Conservation (phyloP, 2,888 invertebrate genomes). For the Cheilosia pagana region DNA sequence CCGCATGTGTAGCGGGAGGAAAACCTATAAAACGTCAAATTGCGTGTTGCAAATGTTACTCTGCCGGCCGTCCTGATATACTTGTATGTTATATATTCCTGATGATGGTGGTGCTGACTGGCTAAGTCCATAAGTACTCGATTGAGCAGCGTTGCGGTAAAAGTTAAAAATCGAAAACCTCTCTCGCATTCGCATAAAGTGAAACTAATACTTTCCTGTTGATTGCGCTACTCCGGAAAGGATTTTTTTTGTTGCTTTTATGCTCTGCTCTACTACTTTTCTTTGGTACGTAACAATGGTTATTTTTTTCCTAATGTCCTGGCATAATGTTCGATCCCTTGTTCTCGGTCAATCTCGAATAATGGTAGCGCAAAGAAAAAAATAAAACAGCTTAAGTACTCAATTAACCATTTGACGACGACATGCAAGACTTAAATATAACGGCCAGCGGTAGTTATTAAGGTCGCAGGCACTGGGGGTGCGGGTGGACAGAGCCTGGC, state of each 20-base stretch:
- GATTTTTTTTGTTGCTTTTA: constrained; percentile 10
- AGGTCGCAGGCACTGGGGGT: constrained; percentile 25
- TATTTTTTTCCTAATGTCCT: constrained; percentile 53
- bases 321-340: constrained; percentile 65
- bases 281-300: background rate
- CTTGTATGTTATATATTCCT: background rate
- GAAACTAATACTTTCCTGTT: constrained; percentile 65
- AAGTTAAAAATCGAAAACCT: constrained; percentile 43
- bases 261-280: constrained; percentile 9
- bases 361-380: constrained; percentile 1
- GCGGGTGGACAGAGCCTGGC: no score
- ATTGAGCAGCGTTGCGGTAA: background rate
- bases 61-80: background rate
- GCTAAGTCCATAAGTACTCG: background rate
- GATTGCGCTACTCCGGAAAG: constrained; percentile 38
- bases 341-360: constrained; percentile 65
- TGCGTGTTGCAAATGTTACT: constrained; percentile 56
- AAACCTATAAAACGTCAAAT: constrained; percentile 56
- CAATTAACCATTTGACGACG: constrained; percentile 71
- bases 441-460: constrained; percentile 57
- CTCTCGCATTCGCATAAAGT: constrained; percentile 40
- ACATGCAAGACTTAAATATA: constrained; percentile 69
- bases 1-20: background rate
- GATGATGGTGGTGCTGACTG: background rate
- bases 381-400: constrained; percentile 60